Evolutionary conservation across 92 coral and sea anemone species (phyloP).

Genomic region (Porites evermanni): DNA sequence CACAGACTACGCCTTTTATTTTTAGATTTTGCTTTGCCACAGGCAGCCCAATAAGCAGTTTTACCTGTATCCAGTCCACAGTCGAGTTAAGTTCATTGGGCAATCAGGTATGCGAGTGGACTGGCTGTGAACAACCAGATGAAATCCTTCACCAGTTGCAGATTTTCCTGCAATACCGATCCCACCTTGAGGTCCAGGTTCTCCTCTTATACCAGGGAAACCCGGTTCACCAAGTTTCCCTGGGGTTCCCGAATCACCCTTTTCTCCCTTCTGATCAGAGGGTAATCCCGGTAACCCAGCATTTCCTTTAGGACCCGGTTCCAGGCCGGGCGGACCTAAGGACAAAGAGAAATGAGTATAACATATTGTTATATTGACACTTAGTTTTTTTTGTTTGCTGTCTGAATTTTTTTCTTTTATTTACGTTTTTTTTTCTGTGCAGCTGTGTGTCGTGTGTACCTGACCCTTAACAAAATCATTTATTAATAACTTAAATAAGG

Average conservation of each 20-base stretch:
- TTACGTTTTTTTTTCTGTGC: too few relatives aligned
- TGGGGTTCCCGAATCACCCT: conserved; percentile 59
- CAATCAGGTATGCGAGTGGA: conserved; percentile 73
- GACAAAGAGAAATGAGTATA: not conserved
- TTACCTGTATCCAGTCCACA: conserved; percentile 89
- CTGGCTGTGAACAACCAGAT: conserved; percentile 93
- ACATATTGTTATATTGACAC: not conserved
- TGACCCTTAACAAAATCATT: too few relatives aligned
- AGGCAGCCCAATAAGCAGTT: too few relatives aligned
- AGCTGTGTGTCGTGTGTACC: too few relatives aligned
- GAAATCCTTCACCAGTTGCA: conserved; percentile 83
- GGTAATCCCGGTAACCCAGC: conserved; percentile 63
- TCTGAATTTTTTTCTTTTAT: too few relatives aligned
- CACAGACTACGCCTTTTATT: too few relatives aligned
- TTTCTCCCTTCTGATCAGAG: conserved; percentile 53
- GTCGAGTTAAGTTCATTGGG: conserved; percentile 59
- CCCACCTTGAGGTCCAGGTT: conserved; percentile 57
- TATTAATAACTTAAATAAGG: too few relatives aligned
- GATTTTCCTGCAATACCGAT: conserved; percentile 25
- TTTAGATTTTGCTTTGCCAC: too few relatives aligned
- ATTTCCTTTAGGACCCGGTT: conserved; percentile 38
- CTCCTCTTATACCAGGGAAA: conserved; percentile 61
- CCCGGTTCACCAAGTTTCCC: conserved; percentile 61
- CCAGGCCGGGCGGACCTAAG: conserved; percentile 23
- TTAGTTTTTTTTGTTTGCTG: too few relatives aligned